Evolutionary conservation across 2,797 vertebrate species (phyloP).

Genomic region (Bovichtus variegatus): DNA sequence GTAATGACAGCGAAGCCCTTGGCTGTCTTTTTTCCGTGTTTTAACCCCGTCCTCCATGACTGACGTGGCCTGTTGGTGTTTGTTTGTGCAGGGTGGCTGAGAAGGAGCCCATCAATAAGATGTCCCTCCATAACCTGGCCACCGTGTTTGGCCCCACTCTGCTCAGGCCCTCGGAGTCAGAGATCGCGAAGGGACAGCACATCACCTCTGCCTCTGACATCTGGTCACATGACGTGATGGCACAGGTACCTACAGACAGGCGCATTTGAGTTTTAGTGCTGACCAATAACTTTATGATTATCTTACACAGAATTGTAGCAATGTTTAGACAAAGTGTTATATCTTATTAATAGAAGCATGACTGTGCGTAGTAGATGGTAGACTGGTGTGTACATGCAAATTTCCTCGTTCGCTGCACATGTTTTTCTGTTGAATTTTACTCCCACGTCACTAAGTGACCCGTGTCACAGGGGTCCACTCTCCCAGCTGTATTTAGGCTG

Average conservation of each 20-base stretch:
- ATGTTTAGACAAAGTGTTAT: not conserved
- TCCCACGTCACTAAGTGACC: conserved; percentile 67
- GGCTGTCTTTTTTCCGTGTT: not conserved
- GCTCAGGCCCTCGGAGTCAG: conserved; percentile 95
- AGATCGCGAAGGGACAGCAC: conserved; percentile 90
- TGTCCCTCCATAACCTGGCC: conserved; percentile 98
- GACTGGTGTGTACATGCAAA: conserved; percentile 1
- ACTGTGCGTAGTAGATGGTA: not conserved
- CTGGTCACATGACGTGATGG: conserved; percentile 99
- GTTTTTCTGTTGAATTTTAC: conserved; percentile 42
- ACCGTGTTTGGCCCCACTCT: conserved; percentile 98
- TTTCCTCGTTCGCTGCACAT: conserved; percentile 1
- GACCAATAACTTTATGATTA: not conserved
- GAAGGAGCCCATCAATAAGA: conserved; percentile 98
- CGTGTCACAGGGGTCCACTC: conserved; percentile 42
- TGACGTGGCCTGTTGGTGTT: not conserved
- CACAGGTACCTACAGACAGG: conserved; percentile 86
- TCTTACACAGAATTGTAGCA: not conserved
- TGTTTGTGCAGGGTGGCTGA: conserved; percentile 91
- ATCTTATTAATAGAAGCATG: not conserved
- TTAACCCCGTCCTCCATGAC: not conserved
- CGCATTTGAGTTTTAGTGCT: not conserved
- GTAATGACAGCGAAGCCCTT: not conserved
- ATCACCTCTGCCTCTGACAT: conserved; percentile 95
- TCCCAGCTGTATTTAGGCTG: conserved; percentile 79